Evolutionary conservation across 1,140 invertebrate genomes (phyloP).

Genomic region (Neomicropteryx cornuta): DNA sequence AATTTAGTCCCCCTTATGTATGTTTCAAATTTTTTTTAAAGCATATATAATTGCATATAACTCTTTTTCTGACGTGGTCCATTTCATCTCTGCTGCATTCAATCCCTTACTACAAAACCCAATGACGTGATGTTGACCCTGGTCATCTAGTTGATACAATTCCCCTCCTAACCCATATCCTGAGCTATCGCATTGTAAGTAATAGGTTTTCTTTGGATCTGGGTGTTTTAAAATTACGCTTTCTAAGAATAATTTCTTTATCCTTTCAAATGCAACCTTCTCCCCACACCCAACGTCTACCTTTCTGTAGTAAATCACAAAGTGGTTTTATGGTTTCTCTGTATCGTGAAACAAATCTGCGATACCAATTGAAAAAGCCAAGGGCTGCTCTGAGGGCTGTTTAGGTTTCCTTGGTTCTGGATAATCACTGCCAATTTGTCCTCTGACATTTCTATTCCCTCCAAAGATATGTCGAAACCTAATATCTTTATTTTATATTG

Average conservation of each 20-base stretch:
- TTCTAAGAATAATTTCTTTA: constrained; percentile 7
- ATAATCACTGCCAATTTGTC: constrained; percentile 15
- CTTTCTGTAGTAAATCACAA: constrained; percentile 13
- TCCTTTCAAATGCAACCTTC: not conserved
- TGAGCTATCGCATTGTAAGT: constrained; percentile 15
- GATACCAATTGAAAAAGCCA: constrained; percentile 19
- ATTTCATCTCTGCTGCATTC: constrained; percentile 8
- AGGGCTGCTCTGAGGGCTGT: constrained; percentile 17
- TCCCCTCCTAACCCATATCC: constrained; percentile 9
- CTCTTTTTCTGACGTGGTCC: constrained; percentile 16
- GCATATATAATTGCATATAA: constrained; percentile 18
- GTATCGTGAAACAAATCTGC: constrained; percentile 13
- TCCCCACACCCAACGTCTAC: not conserved
- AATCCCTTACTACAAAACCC: no score
- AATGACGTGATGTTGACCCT: constrained; percentile 5
- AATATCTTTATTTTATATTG: constrained; percentile 9
- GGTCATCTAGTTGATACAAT: constrained; percentile 10
- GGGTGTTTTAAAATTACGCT: constrained; percentile 9
- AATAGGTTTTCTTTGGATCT: constrained; percentile 5
- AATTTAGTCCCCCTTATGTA: constrained; percentile 4
- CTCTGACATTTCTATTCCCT: constrained; percentile 15
- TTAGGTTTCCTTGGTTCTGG: constrained; percentile 13
- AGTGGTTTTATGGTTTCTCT: constrained; percentile 9
- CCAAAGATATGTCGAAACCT: constrained; percentile 12
- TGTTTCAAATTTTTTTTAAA: constrained; percentile 14